phyloP scores from a whole-genome alignment of 1,140 invertebrate species.

The Lutraria rhynchaena region DNA sequence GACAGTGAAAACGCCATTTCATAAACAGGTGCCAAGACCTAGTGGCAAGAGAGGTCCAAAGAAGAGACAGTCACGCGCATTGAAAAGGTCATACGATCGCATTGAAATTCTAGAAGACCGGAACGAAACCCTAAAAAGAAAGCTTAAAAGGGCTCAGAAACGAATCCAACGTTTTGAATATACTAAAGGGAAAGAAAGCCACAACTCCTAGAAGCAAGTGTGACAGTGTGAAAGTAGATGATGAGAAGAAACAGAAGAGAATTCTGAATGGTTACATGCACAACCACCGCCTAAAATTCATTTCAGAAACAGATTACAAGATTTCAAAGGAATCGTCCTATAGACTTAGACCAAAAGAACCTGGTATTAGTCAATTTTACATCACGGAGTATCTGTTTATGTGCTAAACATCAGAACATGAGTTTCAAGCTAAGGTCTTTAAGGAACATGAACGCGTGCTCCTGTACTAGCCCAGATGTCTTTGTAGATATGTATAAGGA shows the following conservation, averaged over 20 bases:
- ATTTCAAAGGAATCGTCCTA: slow-evolving; percentile 30
- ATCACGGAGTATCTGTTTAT: slow-evolving; percentile 40
- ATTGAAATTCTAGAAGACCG: slow-evolving; percentile 26
- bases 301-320: slow-evolving; percentile 25
- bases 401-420: slow-evolving; percentile 39
- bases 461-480: background rate
- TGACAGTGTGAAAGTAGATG: slow-evolving; percentile 13
- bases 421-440: slow-evolving; percentile 3
- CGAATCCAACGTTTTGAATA: background rate
- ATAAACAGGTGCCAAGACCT: slow-evolving; percentile 3
- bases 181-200: background rate
- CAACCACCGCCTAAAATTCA: slow-evolving; percentile 17
- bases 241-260: slow-evolving; percentile 20
- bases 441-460: slow-evolving; percentile 18
- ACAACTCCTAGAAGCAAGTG: slow-evolving; percentile 38
- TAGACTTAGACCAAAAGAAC: slow-evolving; percentile 4
- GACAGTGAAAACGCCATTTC: slow-evolving; percentile 7
- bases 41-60: background rate
- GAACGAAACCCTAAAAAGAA: slow-evolving; percentile 41
- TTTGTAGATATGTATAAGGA: slow-evolving; percentile 25
- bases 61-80: slow-evolving; percentile 15
- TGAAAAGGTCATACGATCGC: slow-evolving; percentile 1
- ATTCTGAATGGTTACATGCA: slow-evolving; percentile 52
- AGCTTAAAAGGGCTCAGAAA: slow-evolving; percentile 11
- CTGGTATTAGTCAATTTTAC: slow-evolving; percentile 28